These are phyloP conservation scores for Electrona antarctica DNA, from an alignment of 2,113 vertebrate species.

Conservation along the genomic window DNA sequence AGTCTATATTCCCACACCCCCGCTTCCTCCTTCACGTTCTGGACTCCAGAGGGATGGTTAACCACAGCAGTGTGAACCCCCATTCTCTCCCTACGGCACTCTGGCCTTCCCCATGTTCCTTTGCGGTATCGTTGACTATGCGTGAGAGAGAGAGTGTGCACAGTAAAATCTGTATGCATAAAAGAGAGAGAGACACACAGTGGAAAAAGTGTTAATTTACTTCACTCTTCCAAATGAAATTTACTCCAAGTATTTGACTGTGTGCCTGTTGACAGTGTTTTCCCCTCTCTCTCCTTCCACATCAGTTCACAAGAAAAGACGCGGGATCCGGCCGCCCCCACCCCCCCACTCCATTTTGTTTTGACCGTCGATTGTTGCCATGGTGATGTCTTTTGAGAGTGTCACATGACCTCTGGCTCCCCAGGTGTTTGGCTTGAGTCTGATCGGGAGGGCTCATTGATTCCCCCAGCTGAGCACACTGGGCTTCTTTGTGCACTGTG, in stretches of 20 bases:
- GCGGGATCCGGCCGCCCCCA: slow-evolving; percentile 4
- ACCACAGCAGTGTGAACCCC: slow-evolving; percentile 54
- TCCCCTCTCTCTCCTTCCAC: neutral
- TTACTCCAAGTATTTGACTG: neutral
- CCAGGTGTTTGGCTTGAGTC: slow-evolving; percentile 75
- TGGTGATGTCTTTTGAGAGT: slow-evolving; percentile 30
- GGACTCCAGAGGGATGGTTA: slow-evolving; percentile 57
- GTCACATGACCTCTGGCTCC: slow-evolving; percentile 62
- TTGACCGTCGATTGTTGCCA: slow-evolving; percentile 42
- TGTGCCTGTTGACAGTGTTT: neutral
- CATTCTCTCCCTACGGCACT: slow-evolving; percentile 37
- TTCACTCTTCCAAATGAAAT: too few species aligned
- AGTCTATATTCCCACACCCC: slow-evolving; percentile 66
- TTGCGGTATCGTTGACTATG: neutral
- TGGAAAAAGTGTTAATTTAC: too few species aligned
- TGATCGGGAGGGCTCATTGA: slow-evolving; percentile 63
- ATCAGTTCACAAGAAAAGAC: neutral
- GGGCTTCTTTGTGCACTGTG: slow-evolving; percentile 71
- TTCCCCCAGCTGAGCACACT: slow-evolving; percentile 61
- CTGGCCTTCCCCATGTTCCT: slow-evolving; percentile 45
- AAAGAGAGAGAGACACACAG: neutral
- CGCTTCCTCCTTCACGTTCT: slow-evolving; percentile 55
- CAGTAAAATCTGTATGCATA: too few species aligned
- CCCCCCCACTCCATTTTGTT: slow-evolving; percentile 31
- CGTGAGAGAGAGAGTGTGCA: too few species aligned